Base-by-base conservation (phyloP, 2,113 vertebrate genomes). In the Scartelaos histophorus region DNA sequence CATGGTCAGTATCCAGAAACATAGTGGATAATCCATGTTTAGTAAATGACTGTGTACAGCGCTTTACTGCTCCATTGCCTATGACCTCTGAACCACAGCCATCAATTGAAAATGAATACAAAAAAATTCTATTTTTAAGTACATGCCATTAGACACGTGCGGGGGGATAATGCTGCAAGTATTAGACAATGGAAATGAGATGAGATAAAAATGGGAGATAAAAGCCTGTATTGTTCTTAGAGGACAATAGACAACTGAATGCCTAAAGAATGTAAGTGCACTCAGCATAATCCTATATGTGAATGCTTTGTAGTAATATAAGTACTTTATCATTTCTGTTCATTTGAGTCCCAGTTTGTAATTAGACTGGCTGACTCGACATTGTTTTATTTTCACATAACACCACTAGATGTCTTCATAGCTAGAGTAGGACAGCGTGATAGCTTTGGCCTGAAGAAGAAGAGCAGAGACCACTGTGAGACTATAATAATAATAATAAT, bases 1-100 rank as follows among this genome's bases (percentile, higher is more conserved):
- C 70, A 75, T 64, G 43, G 12, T 35, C 58, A 35, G 25, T 62
- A 67, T 70, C 73, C 49, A 79, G 43, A 57, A 22, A 61, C 47
- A 61, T 49, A 5, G 67, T 6, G 66, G 79, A 66, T 67, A 73
- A 67, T 70, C 25, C 24, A 34, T 22, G 47, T 15, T 22, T 10
- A 13, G n/a, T 67, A 34, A 7, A 65, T 61, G 19, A 38, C 49
- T 13, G 17, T 54, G n/a, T 34, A 22, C 2, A 13, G 17, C 7
- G 24, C 10, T 57, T 64, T 35, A 43, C 43, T 47, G 35, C 22
- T 25, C 66, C 15, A 71, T 56, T 21, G n/a, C 38, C n/a, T 21
- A 17, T 49, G 25, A 70, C 45, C 17, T 22, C 35, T 65, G 1
- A 24, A 13, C 29, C 19, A 34, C 7, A 12, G 16, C 5, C 53